Conservation (phyloP, 2,888 invertebrate species). For the Patella caerulea region DNA sequence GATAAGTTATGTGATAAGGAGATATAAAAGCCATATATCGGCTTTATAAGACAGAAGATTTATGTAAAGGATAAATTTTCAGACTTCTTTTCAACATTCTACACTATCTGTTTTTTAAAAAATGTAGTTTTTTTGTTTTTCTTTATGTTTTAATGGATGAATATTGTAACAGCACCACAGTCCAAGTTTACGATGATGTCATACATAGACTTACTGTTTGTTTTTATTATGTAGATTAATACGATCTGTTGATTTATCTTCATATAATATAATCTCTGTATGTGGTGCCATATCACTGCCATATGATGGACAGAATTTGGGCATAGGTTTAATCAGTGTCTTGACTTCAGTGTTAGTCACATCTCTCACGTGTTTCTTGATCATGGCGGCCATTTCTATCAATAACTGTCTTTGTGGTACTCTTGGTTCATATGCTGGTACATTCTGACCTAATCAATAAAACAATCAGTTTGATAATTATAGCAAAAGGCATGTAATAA, state of each 20-base stretch:
- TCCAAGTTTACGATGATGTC: too few relatives aligned
- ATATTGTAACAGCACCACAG: too few relatives aligned
- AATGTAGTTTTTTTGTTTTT: too few relatives aligned
- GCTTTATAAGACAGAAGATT: too few relatives aligned
- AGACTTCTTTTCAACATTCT: too few relatives aligned
- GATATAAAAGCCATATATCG: too few relatives aligned
- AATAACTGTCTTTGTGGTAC: conserved; percentile 68
- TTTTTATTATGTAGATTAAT: conserved; percentile 41
- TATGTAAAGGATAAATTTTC: too few relatives aligned
- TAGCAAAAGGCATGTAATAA: neutral
- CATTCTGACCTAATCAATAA: conserved; percentile 45
- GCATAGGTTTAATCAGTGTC: conserved; percentile 62
- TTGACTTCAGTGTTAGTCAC: conserved; percentile 63
- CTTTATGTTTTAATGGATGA: too few relatives aligned
- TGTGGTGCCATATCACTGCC: conserved; percentile 56
- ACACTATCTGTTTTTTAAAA: too few relatives aligned
- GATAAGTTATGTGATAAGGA: too few relatives aligned
- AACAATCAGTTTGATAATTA: neutral
- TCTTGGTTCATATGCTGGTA: conserved; percentile 59
- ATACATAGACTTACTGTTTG: conserved; percentile 43
- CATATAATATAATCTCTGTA: conserved; percentile 68
- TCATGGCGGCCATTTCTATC: conserved; percentile 68
- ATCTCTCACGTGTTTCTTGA: conserved; percentile 63
- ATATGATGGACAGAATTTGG: conserved; percentile 56
- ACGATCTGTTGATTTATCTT: conserved; percentile 54